Percentiles rank a stretch among this genome's conserved stretches.
phyloP scores from a whole-genome alignment of 2,888 invertebrate genomes.

The Drosophila sordidula region DNA sequence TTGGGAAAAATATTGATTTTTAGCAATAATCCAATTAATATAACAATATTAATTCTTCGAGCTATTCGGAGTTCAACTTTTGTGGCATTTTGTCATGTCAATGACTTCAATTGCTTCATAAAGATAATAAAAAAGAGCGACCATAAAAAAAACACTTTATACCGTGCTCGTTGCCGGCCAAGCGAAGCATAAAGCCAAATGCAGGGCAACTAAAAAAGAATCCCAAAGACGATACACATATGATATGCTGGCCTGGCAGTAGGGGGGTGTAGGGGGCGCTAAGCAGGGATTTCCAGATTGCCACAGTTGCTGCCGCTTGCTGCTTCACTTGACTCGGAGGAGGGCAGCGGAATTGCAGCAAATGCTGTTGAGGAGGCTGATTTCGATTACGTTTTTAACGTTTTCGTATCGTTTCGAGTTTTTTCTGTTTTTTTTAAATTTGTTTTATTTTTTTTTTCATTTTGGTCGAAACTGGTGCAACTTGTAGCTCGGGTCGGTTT shows the following conservation, averaged over 20 bases:
- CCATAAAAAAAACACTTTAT: constrained; percentile 25
- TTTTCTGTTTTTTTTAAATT: constrained; percentile 5
- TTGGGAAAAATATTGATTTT: neutral
- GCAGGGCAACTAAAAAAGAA: constrained; percentile 57
- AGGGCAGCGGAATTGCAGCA: constrained; percentile 44
- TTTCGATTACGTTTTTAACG: constrained; percentile 51
- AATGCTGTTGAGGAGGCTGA: constrained; percentile 51
- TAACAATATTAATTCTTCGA: neutral
- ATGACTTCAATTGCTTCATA: constrained; percentile 45
- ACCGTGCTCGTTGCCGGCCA: constrained; percentile 36
- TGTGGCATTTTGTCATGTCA: constrained; percentile 62
- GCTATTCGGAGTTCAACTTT: constrained; percentile 37
- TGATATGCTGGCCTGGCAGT: constrained; percentile 1
- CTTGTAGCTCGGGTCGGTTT: constrained; percentile 52
- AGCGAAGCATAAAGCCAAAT: constrained; percentile 60
- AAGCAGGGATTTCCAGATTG: constrained; percentile 68
- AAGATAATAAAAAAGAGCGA: constrained; percentile 1
- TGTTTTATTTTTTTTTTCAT: constrained; percentile 14
- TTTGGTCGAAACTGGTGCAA: constrained; percentile 67
- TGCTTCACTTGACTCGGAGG: constrained; percentile 52
- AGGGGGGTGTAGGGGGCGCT: constrained; percentile 1
- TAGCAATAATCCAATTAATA: neutral
- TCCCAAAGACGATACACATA: constrained; percentile 47
- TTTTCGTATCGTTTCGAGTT: constrained; percentile 52
- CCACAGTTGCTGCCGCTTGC: constrained; percentile 55